Evolutionary conservation across 1,140 invertebrate genomes (phyloP), one percentile per base, ranked within the genome.

Genomic region (Drosophila sp.): DNA sequence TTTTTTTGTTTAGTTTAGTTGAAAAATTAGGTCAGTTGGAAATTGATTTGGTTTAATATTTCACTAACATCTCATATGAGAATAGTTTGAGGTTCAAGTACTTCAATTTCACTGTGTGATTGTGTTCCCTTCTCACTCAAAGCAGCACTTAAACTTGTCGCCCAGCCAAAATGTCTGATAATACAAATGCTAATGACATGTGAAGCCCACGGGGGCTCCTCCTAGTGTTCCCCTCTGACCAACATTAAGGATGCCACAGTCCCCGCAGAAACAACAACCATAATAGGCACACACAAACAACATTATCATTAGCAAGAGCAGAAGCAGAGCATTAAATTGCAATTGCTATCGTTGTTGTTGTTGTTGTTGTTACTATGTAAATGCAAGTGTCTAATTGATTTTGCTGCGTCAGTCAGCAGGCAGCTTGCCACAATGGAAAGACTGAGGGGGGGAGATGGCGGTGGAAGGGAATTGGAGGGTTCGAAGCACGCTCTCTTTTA

Each of bases 361-460:
- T 60, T 57, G 32, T 60, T 58, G 38, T 62, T 81, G 54, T 38
- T 70, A 11, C 54, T 65, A 73, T 70, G 74, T 67, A 80, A 72
- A 67, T 86, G 79, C 69, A 73, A 71, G 66, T 70, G 76, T 86
- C 83, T 87, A 87, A 87, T 87, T 87, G 83, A 86, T 82, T 87
- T 83, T 86, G 79, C 81, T 86, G 63, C 33, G 47, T 60, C 10
- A 54, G 66, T 60, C 55, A 68, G 7, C 10, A 47, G 60, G 72
- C 54, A 66, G 65, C 47, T 27, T 56, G 8, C 33, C 71, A 58
- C 63, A 56, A 56, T 76, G 57, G 41, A 40, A 30, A 56, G 11
- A 47, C 73, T 68, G 55, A 35, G 58, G 33, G 56, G 70, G 77
- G 80, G 60, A 67, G 67, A 11, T 3, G 35, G 2, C 11, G 1